Evolutionary conservation across 2,113 vertebrate genomes (phyloP).

Genomic region (Microcebus tavaratra): DNA sequence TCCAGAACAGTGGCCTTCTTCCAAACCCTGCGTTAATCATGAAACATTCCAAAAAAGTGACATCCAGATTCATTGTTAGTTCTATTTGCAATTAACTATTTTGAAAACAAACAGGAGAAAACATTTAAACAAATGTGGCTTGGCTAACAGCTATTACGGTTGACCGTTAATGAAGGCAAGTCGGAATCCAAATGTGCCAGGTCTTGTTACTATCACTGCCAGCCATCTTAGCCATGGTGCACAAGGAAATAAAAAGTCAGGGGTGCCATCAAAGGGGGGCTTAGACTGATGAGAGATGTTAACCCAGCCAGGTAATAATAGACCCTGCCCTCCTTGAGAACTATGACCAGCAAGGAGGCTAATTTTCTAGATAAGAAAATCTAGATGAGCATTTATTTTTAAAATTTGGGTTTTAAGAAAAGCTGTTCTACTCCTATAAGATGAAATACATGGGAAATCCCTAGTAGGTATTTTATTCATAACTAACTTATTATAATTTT

Average conservation of each 20-base stretch:
- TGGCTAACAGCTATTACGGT: conserved; percentile 58
- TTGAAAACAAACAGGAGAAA: conserved; percentile 75
- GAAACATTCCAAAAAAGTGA: conserved; percentile 33
- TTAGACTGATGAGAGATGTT: background rate
- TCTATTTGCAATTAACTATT: conserved; percentile 62
- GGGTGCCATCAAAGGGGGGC: background rate
- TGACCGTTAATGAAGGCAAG: conserved; percentile 58
- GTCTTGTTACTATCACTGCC: conserved; percentile 23
- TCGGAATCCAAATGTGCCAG: conserved; percentile 62
- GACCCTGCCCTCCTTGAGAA: background rate
- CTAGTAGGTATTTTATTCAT: background rate
- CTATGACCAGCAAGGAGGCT: background rate
- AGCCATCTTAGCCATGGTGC: background rate
- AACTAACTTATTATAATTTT: background rate
- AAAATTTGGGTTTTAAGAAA: background rate
- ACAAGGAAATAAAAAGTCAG: background rate
- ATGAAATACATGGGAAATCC: background rate
- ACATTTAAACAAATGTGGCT: conserved; percentile 70
- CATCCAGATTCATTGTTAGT: conserved; percentile 63
- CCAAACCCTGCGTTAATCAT: background rate
- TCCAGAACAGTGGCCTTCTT: conserved; percentile 21
- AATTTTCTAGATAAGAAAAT: background rate
- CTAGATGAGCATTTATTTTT: background rate
- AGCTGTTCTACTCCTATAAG: background rate
- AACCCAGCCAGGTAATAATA: background rate